These are phyloP conservation scores for Ascaphus truei DNA, from an alignment of 2,113 vertebrate species.

Conservation along the genomic window DNA sequence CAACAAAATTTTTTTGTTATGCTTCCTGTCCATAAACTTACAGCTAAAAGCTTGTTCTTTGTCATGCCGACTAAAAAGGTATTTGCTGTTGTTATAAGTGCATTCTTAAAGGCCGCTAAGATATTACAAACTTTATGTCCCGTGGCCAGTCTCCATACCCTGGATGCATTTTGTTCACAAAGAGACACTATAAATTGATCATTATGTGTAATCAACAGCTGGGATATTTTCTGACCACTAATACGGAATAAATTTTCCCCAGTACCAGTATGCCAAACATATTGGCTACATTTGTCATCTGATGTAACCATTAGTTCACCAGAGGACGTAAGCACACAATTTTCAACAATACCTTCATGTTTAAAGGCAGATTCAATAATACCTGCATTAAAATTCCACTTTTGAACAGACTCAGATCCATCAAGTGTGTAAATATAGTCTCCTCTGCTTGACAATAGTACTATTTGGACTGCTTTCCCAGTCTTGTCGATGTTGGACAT, in stretches of 20 bases:
- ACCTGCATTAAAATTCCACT: slow-evolving; percentile 95
- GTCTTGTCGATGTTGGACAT: slow-evolving; percentile 99
- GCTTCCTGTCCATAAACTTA: slow-evolving; percentile 96
- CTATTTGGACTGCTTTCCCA: slow-evolving; percentile 85
- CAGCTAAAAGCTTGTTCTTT: slow-evolving; percentile 92
- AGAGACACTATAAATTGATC: slow-evolving; percentile 98
- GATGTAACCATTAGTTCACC: slow-evolving; percentile 95
- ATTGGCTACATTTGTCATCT: slow-evolving; percentile 93
- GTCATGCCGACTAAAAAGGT: slow-evolving; percentile 92
- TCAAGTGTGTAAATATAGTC: slow-evolving; percentile 94
- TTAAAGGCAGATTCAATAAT: slow-evolving; percentile 96
- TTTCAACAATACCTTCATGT: slow-evolving; percentile 92
- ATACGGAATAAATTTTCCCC: slow-evolving; percentile 97
- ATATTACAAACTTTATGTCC: slow-evolving; percentile 98
- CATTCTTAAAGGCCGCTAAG: slow-evolving; percentile 91
- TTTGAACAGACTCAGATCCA: slow-evolving; percentile 90
- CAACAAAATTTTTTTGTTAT: slow-evolving; percentile 96
- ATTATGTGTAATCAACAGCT: slow-evolving; percentile 94
- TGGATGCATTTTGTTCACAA: slow-evolving; percentile 92
- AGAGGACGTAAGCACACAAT: slow-evolving; percentile 89
- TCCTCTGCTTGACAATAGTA: slow-evolving; percentile 85
- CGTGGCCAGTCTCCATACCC: slow-evolving; percentile 92
- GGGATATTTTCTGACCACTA: slow-evolving; percentile 90
- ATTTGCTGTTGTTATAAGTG: slow-evolving; percentile 92
- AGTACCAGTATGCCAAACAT: slow-evolving; percentile 89